Conservation (phyloP, 2,113 vertebrate species). For the Micromys minutus region DNA sequence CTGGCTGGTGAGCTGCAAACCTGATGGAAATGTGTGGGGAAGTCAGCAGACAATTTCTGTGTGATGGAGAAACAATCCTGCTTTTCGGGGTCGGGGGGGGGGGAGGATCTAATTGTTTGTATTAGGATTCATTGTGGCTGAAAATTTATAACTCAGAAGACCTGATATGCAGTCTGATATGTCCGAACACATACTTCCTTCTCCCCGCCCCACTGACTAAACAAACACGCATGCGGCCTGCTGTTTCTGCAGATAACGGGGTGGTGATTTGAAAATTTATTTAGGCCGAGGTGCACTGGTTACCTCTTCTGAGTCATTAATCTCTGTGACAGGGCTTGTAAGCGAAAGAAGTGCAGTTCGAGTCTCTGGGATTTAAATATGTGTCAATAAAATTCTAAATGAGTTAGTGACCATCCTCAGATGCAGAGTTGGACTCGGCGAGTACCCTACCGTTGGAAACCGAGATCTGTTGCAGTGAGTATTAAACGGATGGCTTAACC, state of each 20-base stretch:
- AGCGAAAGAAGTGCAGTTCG: slow-evolving; percentile 30
- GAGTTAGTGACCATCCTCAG: slow-evolving; percentile 6
- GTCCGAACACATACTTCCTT: not conserved
- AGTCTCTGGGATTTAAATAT: slow-evolving; percentile 27
- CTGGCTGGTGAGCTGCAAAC: not conserved
- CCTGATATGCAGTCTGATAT: not conserved
- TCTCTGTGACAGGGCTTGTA: slow-evolving; percentile 52
- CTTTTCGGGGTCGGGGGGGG: not conserved
- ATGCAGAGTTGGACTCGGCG: slow-evolving; percentile 16
- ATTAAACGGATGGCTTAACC: too few relatives aligned
- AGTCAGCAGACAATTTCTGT: not conserved
- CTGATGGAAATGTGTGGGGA: not conserved
- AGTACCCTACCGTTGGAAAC: not conserved
- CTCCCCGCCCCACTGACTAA: slow-evolving; percentile 27
- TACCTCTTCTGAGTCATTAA: slow-evolving; percentile 62
- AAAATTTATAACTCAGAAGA: slow-evolving; percentile 22
- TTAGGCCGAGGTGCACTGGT: not conserved
- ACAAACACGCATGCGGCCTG: not conserved
- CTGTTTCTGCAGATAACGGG: slow-evolving; percentile 57
- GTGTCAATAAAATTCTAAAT: slow-evolving; percentile 54
- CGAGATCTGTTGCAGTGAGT: too few relatives aligned
- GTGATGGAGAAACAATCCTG: not conserved
- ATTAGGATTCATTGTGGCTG: not conserved
- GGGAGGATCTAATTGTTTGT: not conserved
- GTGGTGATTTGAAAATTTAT: slow-evolving; percentile 60